Evolutionary conservation across 2,113 vertebrate genomes (phyloP).

Genomic region (Ammodytes dubius): DNA sequence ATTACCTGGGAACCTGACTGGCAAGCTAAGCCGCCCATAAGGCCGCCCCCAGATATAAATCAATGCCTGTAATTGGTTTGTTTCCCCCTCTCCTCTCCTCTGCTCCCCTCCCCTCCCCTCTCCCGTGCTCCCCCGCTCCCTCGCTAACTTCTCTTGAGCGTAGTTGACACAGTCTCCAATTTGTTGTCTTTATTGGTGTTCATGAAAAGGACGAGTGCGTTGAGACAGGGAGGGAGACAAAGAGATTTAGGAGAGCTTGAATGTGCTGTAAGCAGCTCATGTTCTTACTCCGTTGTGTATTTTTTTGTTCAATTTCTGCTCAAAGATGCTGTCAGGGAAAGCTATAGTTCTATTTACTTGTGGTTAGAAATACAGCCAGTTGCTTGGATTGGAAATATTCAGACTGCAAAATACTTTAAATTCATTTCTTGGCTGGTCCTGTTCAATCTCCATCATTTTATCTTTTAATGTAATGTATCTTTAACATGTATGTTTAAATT

Average conservation of each 20-base stretch:
- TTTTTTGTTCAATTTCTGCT: not conserved
- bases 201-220: slow-evolving; percentile 44
- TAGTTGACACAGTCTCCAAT: slow-evolving; percentile 61
- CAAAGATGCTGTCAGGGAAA: not conserved
- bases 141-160: slow-evolving; percentile 37
- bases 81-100: slow-evolving; percentile 41
- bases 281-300: not conserved
- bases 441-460: not conserved
- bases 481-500: not conserved
- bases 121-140: not conserved
- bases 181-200: slow-evolving; percentile 58
- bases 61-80: slow-evolving; percentile 75
- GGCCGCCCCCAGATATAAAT: slow-evolving; percentile 72
- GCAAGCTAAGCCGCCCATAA: slow-evolving; percentile 75
- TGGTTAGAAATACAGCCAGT: not conserved
- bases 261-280: not conserved
- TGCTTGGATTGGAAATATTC: not conserved
- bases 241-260: slow-evolving; percentile 15
- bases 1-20: slow-evolving; percentile 82
- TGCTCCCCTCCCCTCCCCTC: slow-evolving; percentile 7
- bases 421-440: not conserved
- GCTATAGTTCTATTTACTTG: not conserved
- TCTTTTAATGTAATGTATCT: not conserved
- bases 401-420: not conserved
- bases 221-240: slow-evolving; percentile 4